Evolutionary conservation across 2,113 vertebrate species (phyloP), one percentile per base, ranked within the genome.

Genomic region (Malaclemys terrapin): DNA sequence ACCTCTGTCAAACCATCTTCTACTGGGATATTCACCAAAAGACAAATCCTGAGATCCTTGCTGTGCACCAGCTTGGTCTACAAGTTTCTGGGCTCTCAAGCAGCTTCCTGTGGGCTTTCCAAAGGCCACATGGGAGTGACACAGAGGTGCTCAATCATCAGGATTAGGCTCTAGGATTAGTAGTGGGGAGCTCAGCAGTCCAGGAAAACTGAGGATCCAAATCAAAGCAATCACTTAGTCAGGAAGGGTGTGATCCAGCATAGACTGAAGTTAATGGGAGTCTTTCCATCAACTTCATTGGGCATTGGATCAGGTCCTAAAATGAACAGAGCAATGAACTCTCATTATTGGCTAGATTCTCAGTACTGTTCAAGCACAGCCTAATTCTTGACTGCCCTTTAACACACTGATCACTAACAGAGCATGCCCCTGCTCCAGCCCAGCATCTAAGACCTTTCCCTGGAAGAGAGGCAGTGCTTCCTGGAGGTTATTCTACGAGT

Each of bases 11-110:
- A 16, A 65, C 16, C 7, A 35, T 65, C 31, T 65, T 65, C 35
- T 65, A 65, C 62, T 65, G 62, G 25, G 50, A 94, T 47, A 57
- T 25, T 35, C 11, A 62, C 75, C 8, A 24, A 72, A 20, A 24
- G 83, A 22, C 13, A 42, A 57, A 75, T 9, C 0, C 5, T 57
- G 57, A 10, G 29, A 31, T 0, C 2, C 3, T 2, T 1, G 4
- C 5, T 76, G 11, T 14, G 38, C 5, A 76, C 3, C 22, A 31
- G 35, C n/a, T 57, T 16, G 59, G 10, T 1, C 9, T 31, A 53
- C 27, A 42, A 35, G 76, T 38, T 81, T 86, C 45, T 76, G 49
- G 62, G 31, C 75, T 12, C 49, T 29, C 89, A 19, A 5, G 14
- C 2, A 80, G 8, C 49, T 84, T 1, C 79, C 56, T 89, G 52